Percentiles rank a stretch among this genome's conserved stretches.
phyloP scores from a whole-genome alignment of 2,113 vertebrate genomes.

The Amphiprion ocellaris region DNA sequence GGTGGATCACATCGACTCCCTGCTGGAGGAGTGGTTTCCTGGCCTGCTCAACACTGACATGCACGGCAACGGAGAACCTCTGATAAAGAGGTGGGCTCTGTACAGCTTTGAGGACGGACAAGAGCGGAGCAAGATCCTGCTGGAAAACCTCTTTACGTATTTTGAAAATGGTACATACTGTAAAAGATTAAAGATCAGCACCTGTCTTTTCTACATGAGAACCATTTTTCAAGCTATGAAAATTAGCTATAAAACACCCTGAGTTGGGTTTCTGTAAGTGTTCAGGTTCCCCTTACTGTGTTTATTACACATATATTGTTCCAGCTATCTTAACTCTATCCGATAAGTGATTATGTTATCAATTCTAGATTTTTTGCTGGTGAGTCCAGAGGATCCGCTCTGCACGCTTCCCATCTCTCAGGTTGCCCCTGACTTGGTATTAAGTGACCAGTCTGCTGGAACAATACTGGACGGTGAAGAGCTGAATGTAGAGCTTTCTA shows the following conservation, averaged over 20 bases:
- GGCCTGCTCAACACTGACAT: constrained; percentile 93
- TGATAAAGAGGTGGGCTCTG: constrained; percentile 95
- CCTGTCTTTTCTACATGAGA: not conserved
- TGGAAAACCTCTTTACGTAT: constrained; percentile 91
- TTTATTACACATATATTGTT: too few species aligned
- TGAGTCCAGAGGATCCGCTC: constrained; percentile 87
- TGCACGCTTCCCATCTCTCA: constrained; percentile 91
- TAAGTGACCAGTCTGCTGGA: constrained; percentile 92
- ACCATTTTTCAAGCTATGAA: too few species aligned
- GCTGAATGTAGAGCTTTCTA: constrained; percentile 89
- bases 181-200: not conserved
- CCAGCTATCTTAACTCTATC: not conserved
- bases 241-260: too few species aligned
- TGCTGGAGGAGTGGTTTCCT: constrained; percentile 98
- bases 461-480: constrained; percentile 90
- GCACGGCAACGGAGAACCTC: constrained; percentile 92
- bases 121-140: constrained; percentile 89
- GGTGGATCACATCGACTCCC: constrained; percentile 96
- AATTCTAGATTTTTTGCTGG: constrained; percentile 88
- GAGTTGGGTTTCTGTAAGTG: too few species aligned
- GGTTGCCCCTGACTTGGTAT: constrained; percentile 92
- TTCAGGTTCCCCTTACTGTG: too few species aligned
- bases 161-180: constrained; percentile 86
- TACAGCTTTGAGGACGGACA: constrained; percentile 93
- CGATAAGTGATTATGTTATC: fast-evolving